These are phyloP conservation scores for Hypocryptadius cinnamomeus DNA, from an alignment of 2,113 vertebrate species.

Conservation along the genomic window DNA sequence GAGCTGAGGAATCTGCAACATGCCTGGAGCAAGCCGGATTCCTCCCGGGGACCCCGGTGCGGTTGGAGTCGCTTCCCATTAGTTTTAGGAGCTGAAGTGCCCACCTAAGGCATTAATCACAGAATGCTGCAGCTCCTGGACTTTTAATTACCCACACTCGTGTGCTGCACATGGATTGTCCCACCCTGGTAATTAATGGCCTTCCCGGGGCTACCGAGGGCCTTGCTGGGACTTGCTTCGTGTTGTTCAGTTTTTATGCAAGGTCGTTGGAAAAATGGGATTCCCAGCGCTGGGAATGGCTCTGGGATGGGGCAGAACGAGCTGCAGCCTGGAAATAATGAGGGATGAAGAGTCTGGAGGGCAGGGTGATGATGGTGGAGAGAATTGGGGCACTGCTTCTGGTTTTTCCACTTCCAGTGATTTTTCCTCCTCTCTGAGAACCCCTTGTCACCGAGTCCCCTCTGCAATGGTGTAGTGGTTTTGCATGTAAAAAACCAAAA, in stretches of 20 bases:
- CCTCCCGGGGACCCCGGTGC: constrained; percentile 56
- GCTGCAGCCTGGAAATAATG: fast-evolving
- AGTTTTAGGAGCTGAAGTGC: constrained; percentile 55
- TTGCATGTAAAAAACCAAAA: too few species aligned
- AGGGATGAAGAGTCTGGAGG: fast-evolving
- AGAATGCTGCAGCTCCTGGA: neutral
- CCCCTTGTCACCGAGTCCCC: too few species aligned
- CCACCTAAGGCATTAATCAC: constrained; percentile 69
- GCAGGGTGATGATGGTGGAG: neutral
- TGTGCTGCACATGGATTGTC: neutral
- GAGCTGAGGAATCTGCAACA: constrained; percentile 65
- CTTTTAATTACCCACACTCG: constrained; percentile 58
- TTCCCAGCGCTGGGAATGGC: neutral
- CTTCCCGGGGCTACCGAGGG: neutral
- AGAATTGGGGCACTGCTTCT: neutral
- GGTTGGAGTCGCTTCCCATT: constrained; percentile 68
- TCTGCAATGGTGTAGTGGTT: too few species aligned
- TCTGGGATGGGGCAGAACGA: fast-evolving
- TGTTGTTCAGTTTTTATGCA: neutral
- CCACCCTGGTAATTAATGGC: constrained; percentile 7
- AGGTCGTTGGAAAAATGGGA: neutral
- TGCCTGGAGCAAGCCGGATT: constrained; percentile 65
- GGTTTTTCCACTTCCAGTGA: neutral
- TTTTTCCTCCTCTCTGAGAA: neutral
- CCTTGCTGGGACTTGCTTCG: neutral